Evolutionary conservation across 2,888 invertebrate genomes (phyloP).

Genomic region (Glaucopsyche alexis): DNA sequence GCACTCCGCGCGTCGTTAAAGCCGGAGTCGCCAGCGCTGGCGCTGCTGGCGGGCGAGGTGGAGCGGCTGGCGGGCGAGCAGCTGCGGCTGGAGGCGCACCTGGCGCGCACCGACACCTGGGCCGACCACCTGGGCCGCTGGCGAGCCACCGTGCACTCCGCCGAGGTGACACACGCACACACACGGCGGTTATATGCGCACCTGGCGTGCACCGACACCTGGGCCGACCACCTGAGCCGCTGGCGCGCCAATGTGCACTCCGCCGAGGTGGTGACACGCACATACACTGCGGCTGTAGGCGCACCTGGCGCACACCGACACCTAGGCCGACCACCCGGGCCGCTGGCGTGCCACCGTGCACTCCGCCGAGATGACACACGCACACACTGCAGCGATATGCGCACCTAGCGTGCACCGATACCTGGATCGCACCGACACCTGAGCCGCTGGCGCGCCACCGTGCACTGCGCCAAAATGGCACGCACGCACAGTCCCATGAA

Average conservation of each 20-base stretch:
- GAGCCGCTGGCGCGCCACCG: slow-evolving; percentile 86
- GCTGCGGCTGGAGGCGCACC: slow-evolving; percentile 89
- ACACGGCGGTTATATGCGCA: too few species aligned
- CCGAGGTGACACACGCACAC: slow-evolving; percentile 78
- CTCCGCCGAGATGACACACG: slow-evolving; percentile 83
- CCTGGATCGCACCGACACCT: too few species aligned
- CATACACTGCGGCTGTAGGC: too few species aligned
- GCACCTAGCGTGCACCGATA: too few species aligned
- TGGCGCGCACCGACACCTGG: slow-evolving; percentile 93
- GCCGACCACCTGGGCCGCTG: slow-evolving; percentile 93
- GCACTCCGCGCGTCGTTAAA: slow-evolving; percentile 90
- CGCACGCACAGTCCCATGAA: too few species aligned
- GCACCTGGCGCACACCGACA: too few species aligned
- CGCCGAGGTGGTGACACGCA: slow-evolving; percentile 81
- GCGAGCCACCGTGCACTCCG: slow-evolving; percentile 91
- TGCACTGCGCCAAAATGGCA: slow-evolving; percentile 83
- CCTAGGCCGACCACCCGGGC: slow-evolving; percentile 93
- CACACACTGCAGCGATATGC: too few species aligned
- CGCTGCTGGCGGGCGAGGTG: slow-evolving; percentile 90
- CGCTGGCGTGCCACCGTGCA: slow-evolving; percentile 92
- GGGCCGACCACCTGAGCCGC: too few species aligned
- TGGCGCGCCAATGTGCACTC: slow-evolving; percentile 93
- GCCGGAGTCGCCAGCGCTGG: slow-evolving; percentile 89
- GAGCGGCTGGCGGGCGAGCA: slow-evolving; percentile 90
- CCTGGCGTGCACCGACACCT: too few species aligned